These are phyloP conservation scores for Acromyrmex heyeri DNA, from an alignment of 1,140 invertebrate genomes.

Conservation along the genomic window DNA sequence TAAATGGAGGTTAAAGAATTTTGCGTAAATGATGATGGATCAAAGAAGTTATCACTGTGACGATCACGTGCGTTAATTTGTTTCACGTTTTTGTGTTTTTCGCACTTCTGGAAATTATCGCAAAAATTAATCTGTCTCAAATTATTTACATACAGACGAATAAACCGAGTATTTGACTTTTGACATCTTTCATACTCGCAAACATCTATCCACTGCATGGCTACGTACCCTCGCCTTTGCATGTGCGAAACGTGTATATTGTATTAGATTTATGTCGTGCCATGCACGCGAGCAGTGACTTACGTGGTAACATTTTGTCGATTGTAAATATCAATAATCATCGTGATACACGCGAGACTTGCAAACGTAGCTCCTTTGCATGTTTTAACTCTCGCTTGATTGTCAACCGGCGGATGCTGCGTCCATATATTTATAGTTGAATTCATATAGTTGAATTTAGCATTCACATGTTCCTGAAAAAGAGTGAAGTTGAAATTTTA, in stretches of 20 bases:
- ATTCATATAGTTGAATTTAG: neutral
- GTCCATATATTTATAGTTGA: neutral
- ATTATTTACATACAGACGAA: neutral
- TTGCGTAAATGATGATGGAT: neutral
- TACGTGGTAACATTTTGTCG: constrained; percentile 13
- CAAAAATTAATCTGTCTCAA: neutral
- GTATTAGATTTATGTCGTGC: neutral
- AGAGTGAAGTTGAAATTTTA: neutral
- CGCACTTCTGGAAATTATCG: neutral
- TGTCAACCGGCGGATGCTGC: neutral
- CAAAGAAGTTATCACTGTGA: neutral
- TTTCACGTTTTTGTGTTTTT: neutral
- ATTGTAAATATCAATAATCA: constrained; percentile 23
- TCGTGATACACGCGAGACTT: neutral
- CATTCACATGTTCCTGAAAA: neutral
- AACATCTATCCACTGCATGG: neutral
- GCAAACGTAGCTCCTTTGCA: neutral
- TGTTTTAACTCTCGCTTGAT: neutral
- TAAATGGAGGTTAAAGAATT: neutral
- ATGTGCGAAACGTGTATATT: constrained; percentile 23
- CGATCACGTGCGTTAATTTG: neutral
- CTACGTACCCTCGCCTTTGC: neutral
- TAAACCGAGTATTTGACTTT: neutral
- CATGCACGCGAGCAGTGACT: constrained; percentile 10
- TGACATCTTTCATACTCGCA: neutral